These are phyloP conservation scores for Bemisia tabaci DNA, from an alignment of 1,140 invertebrate genomes.

Conservation along the genomic window DNA sequence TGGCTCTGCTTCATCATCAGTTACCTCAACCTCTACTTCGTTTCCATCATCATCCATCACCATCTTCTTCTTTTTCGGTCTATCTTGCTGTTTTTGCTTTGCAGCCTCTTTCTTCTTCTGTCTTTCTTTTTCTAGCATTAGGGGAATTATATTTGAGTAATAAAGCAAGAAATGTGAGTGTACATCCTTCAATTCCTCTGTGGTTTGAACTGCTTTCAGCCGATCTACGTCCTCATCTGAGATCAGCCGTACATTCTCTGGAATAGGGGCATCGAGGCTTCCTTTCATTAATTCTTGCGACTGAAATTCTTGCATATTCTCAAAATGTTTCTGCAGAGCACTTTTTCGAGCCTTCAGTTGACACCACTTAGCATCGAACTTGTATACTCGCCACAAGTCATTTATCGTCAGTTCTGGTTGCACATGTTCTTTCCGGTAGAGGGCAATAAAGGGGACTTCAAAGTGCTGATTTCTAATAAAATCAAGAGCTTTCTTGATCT, in stretches of 20 bases:
- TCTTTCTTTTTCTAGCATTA: conserved; percentile 27
- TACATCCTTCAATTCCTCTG: conserved; percentile 83
- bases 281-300: conserved; percentile 66
- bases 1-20: conserved; percentile 36
- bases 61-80: conserved; percentile 32
- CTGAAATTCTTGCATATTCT: conserved; percentile 88
- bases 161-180: conserved; percentile 89
- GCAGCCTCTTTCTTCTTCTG: conserved; percentile 39
- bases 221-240: conserved; percentile 77
- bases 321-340: conserved; percentile 66
- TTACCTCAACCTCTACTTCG: conserved; percentile 36
- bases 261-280: conserved; percentile 69
- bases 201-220: conserved; percentile 63
- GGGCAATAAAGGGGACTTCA: conserved; percentile 96
- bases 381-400: conserved; percentile 95
- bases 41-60: conserved; percentile 17
- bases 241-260: conserved; percentile 66
- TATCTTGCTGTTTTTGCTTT: conserved; percentile 42
- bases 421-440: conserved; percentile 97
- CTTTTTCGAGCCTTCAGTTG: conserved; percentile 76
- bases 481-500: conserved; percentile 87
- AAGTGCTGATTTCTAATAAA: conserved; percentile 91
- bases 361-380: conserved; percentile 94
- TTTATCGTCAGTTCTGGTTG: conserved; percentile 87
- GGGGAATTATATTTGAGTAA: conserved; percentile 56